Conservation (phyloP, 1,140 invertebrate genomes). For the Amphibalanus amphitrite region DNA sequence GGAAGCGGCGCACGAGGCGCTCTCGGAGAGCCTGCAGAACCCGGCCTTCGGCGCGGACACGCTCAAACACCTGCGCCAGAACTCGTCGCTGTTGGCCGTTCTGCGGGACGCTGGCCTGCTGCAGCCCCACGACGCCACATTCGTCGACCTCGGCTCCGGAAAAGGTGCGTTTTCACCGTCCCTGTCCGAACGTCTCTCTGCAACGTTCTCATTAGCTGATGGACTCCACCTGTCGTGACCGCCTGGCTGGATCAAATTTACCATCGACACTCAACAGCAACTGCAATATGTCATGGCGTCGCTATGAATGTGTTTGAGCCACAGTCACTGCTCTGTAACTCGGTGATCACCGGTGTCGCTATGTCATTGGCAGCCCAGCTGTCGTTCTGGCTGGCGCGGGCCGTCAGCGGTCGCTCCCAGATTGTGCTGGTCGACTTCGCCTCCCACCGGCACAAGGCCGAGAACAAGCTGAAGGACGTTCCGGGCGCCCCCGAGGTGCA, state of each 20-base stretch:
- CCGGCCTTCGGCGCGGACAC: constrained; percentile 32
- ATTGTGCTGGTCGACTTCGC: constrained; percentile 54
- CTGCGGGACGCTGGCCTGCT: constrained; percentile 36
- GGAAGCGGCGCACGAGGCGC: not conserved
- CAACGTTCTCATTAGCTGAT: no score
- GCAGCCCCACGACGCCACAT: constrained; percentile 39
- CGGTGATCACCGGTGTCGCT: no score
- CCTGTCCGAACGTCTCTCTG: no score
- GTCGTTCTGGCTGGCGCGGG: constrained; percentile 50
- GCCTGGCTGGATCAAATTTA: no score
- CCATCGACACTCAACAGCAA: no score
- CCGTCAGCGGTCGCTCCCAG: constrained; percentile 26
- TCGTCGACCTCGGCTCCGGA: constrained; percentile 72
- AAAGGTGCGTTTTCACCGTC: constrained; percentile 38
- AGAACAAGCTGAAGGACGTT: constrained; percentile 43
- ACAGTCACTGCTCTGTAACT: no score
- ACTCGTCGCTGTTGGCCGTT: constrained; percentile 14
- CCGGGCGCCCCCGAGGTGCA: not conserved
- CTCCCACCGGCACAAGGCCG: constrained; percentile 57
- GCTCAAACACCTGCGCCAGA: constrained; percentile 50
- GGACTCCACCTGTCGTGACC: no score
- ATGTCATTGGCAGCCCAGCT: constrained; percentile 17
- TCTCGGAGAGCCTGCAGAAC: not conserved
- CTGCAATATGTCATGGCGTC: no score
- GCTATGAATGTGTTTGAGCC: no score